phyloP scores from a whole-genome alignment of 2,113 vertebrate species.

The Mellivora capensis region DNA sequence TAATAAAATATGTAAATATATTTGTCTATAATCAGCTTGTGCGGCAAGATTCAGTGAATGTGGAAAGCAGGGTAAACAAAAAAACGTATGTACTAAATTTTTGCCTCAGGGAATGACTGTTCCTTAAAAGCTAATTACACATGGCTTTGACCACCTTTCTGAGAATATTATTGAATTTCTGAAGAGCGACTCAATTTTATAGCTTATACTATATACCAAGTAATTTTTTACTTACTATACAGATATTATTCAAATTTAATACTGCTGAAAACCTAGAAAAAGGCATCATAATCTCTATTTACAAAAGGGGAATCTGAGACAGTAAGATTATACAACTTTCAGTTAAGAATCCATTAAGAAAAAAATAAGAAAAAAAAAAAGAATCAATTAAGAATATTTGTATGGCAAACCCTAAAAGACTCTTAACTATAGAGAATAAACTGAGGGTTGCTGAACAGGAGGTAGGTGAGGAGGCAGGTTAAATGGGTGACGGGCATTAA shows the following conservation, averaged over 20 bases:
- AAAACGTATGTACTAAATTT: background rate
- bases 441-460: no score
- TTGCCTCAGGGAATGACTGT: background rate
- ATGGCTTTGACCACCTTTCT: background rate
- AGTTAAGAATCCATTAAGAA: background rate
- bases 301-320: background rate
- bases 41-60: background rate
- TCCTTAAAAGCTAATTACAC: background rate
- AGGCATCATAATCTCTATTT: background rate
- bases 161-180: background rate
- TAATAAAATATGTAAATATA: background rate
- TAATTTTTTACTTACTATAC: background rate
- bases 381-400: background rate
- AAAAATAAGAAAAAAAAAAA: background rate
- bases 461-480: no score
- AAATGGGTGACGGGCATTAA: no score
- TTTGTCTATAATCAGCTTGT: background rate
- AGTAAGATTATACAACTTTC: background rate
- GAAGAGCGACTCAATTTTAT: background rate
- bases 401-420: no score
- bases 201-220: background rate
- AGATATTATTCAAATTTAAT: slow-evolving; percentile 12
- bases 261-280: background rate
- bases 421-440: no score
- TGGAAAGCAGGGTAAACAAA: background rate